Base-by-base conservation (phyloP, 2,888 invertebrate genomes). In the Artemia sinica region DNA sequence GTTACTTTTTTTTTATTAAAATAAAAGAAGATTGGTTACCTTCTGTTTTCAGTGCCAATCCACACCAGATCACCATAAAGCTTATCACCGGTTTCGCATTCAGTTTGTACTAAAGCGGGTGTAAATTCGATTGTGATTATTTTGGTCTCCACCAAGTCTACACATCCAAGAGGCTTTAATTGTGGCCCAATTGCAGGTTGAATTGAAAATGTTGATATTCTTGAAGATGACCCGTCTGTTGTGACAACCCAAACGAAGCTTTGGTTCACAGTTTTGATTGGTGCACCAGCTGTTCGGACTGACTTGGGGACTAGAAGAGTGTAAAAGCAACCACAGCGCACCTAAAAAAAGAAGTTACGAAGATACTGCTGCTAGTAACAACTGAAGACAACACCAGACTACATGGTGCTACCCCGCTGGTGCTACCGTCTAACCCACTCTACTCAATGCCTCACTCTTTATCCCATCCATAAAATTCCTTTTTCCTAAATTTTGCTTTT, bases 221-320 rank as follows among this genome's bases (percentile, higher is more conserved):
- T 79, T 70, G 79, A 79, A 68, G 77, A 76, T 66, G 76, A 75
- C 48, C 86, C 87, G 75, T 90, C 89, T 66, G 85, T 86, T 72
- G 91, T 89, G 77, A 91, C 90, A 72, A 93, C 84, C 94, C 94
- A 95, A 73, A 94, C 81, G 76, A 91, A 88, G 73, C 88, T 89
- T 74, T 89, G 86, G 14, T 77, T 83, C 75, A 84, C 84, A 69
- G 72, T 68, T 85, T 83, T 71, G 84, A 82, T 49, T 14, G 14
- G 67, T 13, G 66, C 68, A 12, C 72, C 82, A 78, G 82, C 82
- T 12, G 73, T 72, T 71, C 80, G 80, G 74, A 83, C 84, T 71
- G 86, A 84, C 72, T 78, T 77, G 41, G 76, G 75, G 71, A 76
- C 76, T 13, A 76, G 75, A 67, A 78, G 76, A 74, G 87, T 86